Evolutionary conservation across 1,140 invertebrate species (phyloP).

Genomic region (Papilio polyxenes): DNA sequence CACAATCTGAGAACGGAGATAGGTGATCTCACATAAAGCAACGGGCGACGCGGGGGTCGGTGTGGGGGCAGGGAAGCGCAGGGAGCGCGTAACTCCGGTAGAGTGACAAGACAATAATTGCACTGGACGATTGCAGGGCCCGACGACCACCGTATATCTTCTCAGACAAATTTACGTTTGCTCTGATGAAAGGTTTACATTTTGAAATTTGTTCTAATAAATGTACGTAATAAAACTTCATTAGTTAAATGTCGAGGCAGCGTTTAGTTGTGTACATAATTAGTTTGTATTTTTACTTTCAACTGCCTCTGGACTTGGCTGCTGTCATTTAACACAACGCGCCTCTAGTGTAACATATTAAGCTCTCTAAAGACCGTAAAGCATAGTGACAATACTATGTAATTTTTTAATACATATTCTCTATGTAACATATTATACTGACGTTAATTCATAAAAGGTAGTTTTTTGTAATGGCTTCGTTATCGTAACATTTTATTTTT

Average conservation of each 20-base stretch:
- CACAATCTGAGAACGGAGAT: constrained; percentile 49
- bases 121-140: constrained; percentile 50
- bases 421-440: not conserved
- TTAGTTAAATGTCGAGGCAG: constrained; percentile 45
- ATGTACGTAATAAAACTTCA: constrained; percentile 57
- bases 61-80: constrained; percentile 41
- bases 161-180: constrained; percentile 67
- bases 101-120: constrained; percentile 76
- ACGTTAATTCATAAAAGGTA: not conserved
- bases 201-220: constrained; percentile 49
- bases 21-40: constrained; percentile 60
- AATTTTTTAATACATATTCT: not conserved
- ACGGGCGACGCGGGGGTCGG: constrained; percentile 50
- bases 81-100: constrained; percentile 62
- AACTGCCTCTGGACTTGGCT: constrained; percentile 6
- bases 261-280: constrained; percentile 18
- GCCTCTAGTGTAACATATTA: not conserved
- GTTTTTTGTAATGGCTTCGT: not conserved
- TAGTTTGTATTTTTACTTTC: constrained; percentile 18
- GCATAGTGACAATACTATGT: not conserved
- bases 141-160: constrained; percentile 56
- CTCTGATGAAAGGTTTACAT: constrained; percentile 60
- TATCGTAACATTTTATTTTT: not conserved
- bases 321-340: not conserved
- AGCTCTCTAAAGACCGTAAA: not conserved